Conservation (phyloP, 2,113 vertebrate species). For the Cyprinus carpio region DNA sequence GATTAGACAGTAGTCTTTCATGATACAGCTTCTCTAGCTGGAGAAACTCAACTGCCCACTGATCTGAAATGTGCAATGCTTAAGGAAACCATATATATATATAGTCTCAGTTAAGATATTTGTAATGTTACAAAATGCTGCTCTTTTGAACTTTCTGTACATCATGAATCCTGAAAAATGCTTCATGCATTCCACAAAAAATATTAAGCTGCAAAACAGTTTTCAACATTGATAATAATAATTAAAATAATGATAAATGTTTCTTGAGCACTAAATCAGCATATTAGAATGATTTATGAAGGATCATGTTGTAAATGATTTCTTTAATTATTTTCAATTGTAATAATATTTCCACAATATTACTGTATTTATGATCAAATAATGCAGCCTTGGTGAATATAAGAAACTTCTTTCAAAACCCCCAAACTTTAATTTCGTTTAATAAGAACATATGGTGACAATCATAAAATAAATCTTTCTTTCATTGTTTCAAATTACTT, state of each 20-base stretch:
- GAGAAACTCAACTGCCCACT: constrained; percentile 90
- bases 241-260: too few relatives aligned
- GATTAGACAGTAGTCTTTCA: constrained; percentile 89
- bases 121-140: neutral
- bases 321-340: neutral
- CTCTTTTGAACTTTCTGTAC: too few relatives aligned
- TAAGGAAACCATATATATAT: too few relatives aligned
- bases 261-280: too few relatives aligned
- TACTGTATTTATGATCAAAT: neutral
- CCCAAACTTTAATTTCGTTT: neutral
- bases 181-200: neutral
- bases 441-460: neutral
- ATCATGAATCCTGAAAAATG: too few relatives aligned
- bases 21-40: constrained; percentile 92
- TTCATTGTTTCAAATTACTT: neutral
- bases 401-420: neutral
- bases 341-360: neutral
- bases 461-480: neutral
- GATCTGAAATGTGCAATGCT: constrained; percentile 75
- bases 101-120: too few relatives aligned
- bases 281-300: too few relatives aligned
- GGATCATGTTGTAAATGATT: too few relatives aligned
- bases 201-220: neutral
- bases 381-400: neutral
- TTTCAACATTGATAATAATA: too few relatives aligned